Percentiles rank a stretch among this genome's conserved stretches.
These are phyloP conservation scores for Ypsolopha scabrella DNA, from an alignment of 2,888 invertebrate genomes.

Conservation along the genomic window DNA sequence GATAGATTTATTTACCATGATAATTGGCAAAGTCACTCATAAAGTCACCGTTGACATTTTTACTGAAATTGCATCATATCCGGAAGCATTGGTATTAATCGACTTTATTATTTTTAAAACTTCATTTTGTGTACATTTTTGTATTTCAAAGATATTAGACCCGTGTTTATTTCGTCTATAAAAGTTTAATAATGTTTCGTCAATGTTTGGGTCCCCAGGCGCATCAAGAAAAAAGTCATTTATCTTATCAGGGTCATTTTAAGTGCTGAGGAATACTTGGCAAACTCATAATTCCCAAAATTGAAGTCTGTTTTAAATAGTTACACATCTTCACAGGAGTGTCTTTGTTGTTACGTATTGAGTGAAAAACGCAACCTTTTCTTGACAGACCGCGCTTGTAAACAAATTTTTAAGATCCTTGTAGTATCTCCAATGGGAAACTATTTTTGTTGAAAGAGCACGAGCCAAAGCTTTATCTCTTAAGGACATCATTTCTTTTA, in stretches of 20 bases:
- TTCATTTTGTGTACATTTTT: neutral
- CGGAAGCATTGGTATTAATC: neutral
- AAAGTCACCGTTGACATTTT: no score
- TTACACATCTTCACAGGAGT: neutral
- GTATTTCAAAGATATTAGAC: neutral
- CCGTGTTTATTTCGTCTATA: neutral
- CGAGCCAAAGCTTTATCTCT: neutral
- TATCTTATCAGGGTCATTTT: no score
- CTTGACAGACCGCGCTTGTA: neutral
- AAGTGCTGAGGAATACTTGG: no score
- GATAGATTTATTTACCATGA: no score
- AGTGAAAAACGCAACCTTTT: slow-evolving; percentile 1
- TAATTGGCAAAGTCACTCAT: no score
- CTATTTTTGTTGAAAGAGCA: neutral
- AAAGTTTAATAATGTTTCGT: neutral
- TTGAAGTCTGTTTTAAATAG: neutral
- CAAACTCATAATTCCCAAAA: no score
- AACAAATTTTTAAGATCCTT: neutral
- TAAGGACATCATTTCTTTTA: neutral
- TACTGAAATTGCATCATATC: neutral
- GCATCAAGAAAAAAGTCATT: no score
- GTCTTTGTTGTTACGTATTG: neutral
- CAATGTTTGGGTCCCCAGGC: neutral
- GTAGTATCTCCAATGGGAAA: neutral
- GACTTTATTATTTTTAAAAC: neutral